These are phyloP conservation scores for Hydropsyche tenuis DNA, from an alignment of 1,140 invertebrate genomes.

Conservation along the genomic window DNA sequence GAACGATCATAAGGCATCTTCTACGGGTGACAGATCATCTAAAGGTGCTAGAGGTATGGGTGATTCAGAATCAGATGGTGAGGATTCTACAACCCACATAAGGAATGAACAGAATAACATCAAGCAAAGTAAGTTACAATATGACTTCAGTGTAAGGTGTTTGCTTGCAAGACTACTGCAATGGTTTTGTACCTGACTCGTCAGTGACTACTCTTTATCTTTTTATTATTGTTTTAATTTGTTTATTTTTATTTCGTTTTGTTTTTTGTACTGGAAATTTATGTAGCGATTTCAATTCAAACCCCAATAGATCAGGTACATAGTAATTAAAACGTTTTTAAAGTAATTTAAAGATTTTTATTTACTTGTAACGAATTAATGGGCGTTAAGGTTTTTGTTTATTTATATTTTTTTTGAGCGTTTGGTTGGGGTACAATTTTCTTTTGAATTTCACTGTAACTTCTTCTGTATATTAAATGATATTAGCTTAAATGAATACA, in stretches of 20 bases:
- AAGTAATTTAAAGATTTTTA: too few species aligned
- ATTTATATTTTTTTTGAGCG: too few species aligned
- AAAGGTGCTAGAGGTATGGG: constrained; percentile 16
- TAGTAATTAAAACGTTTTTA: too few species aligned
- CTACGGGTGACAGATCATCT: neutral
- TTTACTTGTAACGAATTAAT: too few species aligned
- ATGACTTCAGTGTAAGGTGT: constrained; percentile 28
- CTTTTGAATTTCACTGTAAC: too few species aligned
- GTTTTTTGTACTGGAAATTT: neutral
- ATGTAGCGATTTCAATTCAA: too few species aligned
- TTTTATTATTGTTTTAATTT: neutral
- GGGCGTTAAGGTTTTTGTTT: too few species aligned
- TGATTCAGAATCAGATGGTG: constrained; percentile 46
- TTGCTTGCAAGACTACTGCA: constrained; percentile 35
- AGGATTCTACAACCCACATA: constrained; percentile 48
- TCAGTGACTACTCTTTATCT: neutral
- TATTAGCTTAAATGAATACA: constrained; percentile 36
- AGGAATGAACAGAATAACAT: constrained; percentile 48
- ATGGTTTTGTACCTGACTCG: constrained; percentile 27
- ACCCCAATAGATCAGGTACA: too few species aligned
- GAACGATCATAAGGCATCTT: neutral
- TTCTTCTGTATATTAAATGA: too few species aligned
- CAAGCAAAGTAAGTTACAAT: constrained; percentile 48
- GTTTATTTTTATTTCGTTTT: neutral
- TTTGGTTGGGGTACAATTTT: too few species aligned